Evolutionary conservation across 2,113 vertebrate species (phyloP), one percentile per base, ranked within the genome.

Genomic region (Condylura cristata): DNA sequence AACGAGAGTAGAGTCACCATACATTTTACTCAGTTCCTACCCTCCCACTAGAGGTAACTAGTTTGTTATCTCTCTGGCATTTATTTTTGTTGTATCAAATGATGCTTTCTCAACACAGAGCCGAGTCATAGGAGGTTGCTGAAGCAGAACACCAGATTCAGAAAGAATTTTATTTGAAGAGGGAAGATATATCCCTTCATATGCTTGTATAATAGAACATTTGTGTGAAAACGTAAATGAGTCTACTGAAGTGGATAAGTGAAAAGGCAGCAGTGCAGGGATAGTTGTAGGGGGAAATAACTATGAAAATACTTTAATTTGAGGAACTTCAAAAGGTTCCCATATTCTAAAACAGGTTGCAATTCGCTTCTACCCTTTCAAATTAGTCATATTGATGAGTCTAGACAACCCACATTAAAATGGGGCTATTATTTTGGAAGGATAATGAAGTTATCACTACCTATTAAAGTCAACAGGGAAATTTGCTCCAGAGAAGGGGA

Each of bases 41-140:
- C 32, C 41, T 56, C 1, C 0, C 10, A 13, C 32, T 13, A 0
- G 11, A 76, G 8, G 16, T 32, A 71, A 71, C 34, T 65, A 75
- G 78, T 17, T 68, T 20, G 12, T 48, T 81, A 16, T 63, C 41
- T 37, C 28, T 41, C 11, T 22, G 61, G 24, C 28, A 74, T 68
- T 85, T 89, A 61, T 84, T 87, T 95, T 84, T 83, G 28, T 76
- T 63, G 41, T 78, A 76, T 70, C 18, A 61, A 92, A 92, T 56
- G 80, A 68, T 18, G 48, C 6, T 78, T 95, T 66, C 63, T 85
- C 17, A 61, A 74, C 17, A 32, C 28, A 17, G 44, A 90, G 17
- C 30, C 74, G 70, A 82, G 75, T 83, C 74, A 82, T 34, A 61
- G 32, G 32, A 8, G 61, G 26, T 80, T 37, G 37, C 41, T 71